These are phyloP conservation scores for Cephus spinipes DNA, from an alignment of 2,888 invertebrate species.

Conservation along the genomic window DNA sequence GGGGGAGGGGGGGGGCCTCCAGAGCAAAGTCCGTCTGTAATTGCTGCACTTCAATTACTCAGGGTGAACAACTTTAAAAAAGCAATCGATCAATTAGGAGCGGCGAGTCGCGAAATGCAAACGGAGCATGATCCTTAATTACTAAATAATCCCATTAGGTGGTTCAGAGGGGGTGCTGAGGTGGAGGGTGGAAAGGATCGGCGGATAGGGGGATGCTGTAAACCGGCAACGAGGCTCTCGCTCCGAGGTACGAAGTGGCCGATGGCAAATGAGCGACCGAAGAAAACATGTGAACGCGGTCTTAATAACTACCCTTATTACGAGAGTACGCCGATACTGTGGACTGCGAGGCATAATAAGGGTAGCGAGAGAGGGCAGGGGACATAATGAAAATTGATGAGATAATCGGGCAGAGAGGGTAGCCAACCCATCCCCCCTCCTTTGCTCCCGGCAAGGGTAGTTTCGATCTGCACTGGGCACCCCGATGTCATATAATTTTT, in stretches of 20 bases:
- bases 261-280: background rate
- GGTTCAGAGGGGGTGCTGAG: constrained; percentile 26
- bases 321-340: background rate
- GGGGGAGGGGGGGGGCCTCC: too few relatives aligned
- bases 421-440: constrained; percentile 7
- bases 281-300: constrained; percentile 53
- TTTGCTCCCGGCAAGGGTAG: constrained; percentile 17
- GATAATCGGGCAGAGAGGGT: constrained; percentile 48
- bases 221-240: background rate
- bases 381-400: constrained; percentile 64
- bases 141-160: constrained; percentile 39
- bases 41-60: background rate
- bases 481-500: constrained; percentile 13
- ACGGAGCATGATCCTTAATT: constrained; percentile 53
- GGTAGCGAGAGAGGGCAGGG: constrained; percentile 27
- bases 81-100: constrained; percentile 56
- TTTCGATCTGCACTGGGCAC: background rate
- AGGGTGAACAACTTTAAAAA: constrained; percentile 40
- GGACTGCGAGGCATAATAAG: background rate
- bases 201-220: background rate
- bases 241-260: background rate
- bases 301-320: background rate
- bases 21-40: background rate
- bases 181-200: constrained; percentile 30
- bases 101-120: constrained; percentile 30